These are phyloP conservation scores for Macropis europaea DNA, from an alignment of 2,888 invertebrate species.

Conservation along the genomic window DNA sequence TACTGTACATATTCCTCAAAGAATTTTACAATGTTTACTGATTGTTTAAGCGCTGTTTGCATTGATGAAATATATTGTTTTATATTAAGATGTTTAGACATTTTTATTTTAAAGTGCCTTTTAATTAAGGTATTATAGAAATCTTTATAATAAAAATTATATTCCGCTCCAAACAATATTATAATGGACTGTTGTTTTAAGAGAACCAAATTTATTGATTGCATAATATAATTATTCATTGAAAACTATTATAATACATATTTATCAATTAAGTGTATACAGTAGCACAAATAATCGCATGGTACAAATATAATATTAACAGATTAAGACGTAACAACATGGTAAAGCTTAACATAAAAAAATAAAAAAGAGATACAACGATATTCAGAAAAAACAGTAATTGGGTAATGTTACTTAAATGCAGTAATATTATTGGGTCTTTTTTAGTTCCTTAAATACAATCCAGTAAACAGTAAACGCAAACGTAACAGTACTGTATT, in stretches of 20 bases:
- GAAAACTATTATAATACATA: slow-evolving; percentile 17
- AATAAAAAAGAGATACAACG: slow-evolving; percentile 1
- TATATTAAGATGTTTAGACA: slow-evolving; percentile 22
- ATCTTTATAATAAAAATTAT: not conserved
- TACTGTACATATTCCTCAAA: slow-evolving; percentile 34
- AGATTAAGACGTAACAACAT: no score
- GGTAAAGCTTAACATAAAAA: not conserved
- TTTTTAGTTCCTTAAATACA: not conserved
- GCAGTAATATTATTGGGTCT: not conserved
- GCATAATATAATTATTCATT: slow-evolving; percentile 3
- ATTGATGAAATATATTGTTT: slow-evolving; percentile 38
- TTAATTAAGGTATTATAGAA: not conserved
- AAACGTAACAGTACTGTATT: not conserved
- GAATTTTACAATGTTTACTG: slow-evolving; percentile 30
- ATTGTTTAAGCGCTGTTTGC: slow-evolving; percentile 20
- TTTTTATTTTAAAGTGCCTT: not conserved
- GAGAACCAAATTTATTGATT: slow-evolving; percentile 12
- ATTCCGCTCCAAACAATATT: not conserved
- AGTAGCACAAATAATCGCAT: slow-evolving; percentile 4
- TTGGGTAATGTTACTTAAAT: not conserved
- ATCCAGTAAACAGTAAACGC: not conserved
- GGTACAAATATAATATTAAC: slow-evolving; percentile 3
- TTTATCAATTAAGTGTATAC: not conserved
- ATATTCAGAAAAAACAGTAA: not conserved
- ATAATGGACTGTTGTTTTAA: not conserved